Evolutionary conservation across 1,140 invertebrate genomes (phyloP), one percentile per base, ranked within the genome.

Genomic region (Tetramorium parvispinum): DNA sequence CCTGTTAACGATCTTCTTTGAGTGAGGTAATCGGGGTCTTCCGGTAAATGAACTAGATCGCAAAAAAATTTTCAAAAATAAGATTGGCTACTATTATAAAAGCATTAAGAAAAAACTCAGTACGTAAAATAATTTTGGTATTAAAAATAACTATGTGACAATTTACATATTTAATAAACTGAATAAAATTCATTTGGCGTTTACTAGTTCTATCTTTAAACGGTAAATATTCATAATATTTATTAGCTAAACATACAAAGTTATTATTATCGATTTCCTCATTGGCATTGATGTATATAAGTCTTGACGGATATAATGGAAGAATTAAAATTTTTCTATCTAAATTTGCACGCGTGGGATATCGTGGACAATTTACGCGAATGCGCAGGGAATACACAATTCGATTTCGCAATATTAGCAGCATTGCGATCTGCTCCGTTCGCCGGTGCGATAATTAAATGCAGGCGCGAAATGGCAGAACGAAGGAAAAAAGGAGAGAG

Each of bases 371-470:
- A 75, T 75, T 55, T 83, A 61, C 32, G 24, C 66, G 21, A 53
- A 37, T 24, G 51, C 37, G 21, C 59, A 18, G 4, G n/a, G 16
- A 59, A 18, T 21, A 37, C 68, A 73, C 68, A 59, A 73, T 73
- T 61, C 68, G 55, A 37, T 83, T 83, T 61, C 18, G 68, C 68
- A 83, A 75, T 59, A 43, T 13, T 51, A 46, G 24, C 40, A 24
- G 40, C 37, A 53, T 40, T 32, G 13, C 21, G 46, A 65, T 76
- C 68, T 70, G 13, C 82, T 55, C 49, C 77, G 66, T 81, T 51
- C 85, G 66, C 18, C 76, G 51, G 43, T 82, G 40, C 27, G 70
- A 40, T 73, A 83, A 83, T 83, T 83, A 83, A 75, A 87, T 66
- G 37, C 71, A 77, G n/a, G 1, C 82, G 37, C 57, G 59, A 76